These are phyloP conservation scores for Rhabdomys pumilio DNA, from an alignment of 2,797 vertebrate genomes.

Conservation along the genomic window DNA sequence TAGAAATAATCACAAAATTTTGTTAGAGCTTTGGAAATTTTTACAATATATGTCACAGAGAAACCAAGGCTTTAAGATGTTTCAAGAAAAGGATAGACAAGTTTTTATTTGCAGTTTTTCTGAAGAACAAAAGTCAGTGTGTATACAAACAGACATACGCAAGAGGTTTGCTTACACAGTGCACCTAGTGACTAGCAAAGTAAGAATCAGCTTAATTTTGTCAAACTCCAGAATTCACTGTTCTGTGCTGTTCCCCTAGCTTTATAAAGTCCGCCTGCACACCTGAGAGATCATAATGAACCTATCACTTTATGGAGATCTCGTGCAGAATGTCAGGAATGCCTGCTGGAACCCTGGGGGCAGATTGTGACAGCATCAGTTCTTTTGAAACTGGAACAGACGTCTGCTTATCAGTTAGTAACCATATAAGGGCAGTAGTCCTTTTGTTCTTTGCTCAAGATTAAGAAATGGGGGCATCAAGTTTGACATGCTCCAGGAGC, in stretches of 20 bases:
- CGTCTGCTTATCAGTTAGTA: slow-evolving; percentile 55
- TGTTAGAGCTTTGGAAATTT: slow-evolving; percentile 25
- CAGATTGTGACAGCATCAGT: slow-evolving; percentile 54
- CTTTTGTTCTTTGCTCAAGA: slow-evolving; percentile 52
- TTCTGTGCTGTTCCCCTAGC: neutral
- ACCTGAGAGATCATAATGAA: slow-evolving; percentile 44
- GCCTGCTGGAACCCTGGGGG: slow-evolving; percentile 28
- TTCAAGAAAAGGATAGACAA: slow-evolving; percentile 17
- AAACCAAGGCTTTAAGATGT: slow-evolving; percentile 40
- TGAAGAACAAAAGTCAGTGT: neutral
- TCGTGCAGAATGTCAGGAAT: slow-evolving; percentile 1
- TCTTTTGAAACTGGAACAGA: slow-evolving; percentile 67
- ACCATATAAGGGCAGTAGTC: slow-evolving; percentile 32
- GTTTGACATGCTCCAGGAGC: slow-evolving; percentile 22
- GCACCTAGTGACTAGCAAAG: neutral
- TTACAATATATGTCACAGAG: neutral
- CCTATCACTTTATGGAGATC: neutral
- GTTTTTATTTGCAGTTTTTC: slow-evolving; percentile 54
- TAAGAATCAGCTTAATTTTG: neutral
- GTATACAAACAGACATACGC: neutral
- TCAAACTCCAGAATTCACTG: neutral
- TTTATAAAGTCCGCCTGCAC: neutral
- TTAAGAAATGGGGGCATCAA: slow-evolving; percentile 28
- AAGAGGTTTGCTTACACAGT: neutral
- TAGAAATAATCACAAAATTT: slow-evolving; percentile 1